Conservation (phyloP, 2,113 vertebrate species). For the Pongo pygmaeus region DNA sequence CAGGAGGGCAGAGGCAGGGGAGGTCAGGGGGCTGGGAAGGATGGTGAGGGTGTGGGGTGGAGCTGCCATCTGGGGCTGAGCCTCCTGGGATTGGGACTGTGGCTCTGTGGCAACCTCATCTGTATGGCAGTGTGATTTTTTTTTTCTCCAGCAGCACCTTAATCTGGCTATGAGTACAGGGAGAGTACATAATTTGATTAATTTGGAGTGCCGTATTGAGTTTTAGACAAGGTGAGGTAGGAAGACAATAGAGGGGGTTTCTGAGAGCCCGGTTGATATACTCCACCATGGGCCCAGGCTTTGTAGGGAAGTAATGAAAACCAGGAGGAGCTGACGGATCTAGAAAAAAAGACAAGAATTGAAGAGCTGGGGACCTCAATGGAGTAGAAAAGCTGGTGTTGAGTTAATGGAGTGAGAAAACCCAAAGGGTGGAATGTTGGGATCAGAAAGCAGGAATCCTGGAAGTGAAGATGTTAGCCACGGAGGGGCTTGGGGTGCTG, state of each 20-base stretch:
- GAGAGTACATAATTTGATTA: neutral
- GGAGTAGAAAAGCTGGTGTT: neutral
- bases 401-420: neutral
- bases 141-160: neutral
- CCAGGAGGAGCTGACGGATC: neutral
- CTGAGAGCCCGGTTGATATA: neutral
- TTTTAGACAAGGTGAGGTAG: neutral
- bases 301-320: neutral
- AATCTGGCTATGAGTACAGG: neutral
- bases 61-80: neutral
- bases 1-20: neutral
- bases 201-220: neutral
- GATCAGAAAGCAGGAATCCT: neutral
- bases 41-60: accelerated
- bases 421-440: neutral
- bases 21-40: neutral
- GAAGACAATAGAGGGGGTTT: neutral
- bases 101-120: neutral
- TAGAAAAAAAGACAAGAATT: neutral
- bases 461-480: neutral
- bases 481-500: accelerated
- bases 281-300: neutral
- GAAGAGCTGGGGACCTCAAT: neutral
- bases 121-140: no score
- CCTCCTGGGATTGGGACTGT: neutral